Evolutionary conservation across 2,113 vertebrate species (phyloP), one percentile per base, ranked within the genome.

Genomic region (Gambusia affinis): DNA sequence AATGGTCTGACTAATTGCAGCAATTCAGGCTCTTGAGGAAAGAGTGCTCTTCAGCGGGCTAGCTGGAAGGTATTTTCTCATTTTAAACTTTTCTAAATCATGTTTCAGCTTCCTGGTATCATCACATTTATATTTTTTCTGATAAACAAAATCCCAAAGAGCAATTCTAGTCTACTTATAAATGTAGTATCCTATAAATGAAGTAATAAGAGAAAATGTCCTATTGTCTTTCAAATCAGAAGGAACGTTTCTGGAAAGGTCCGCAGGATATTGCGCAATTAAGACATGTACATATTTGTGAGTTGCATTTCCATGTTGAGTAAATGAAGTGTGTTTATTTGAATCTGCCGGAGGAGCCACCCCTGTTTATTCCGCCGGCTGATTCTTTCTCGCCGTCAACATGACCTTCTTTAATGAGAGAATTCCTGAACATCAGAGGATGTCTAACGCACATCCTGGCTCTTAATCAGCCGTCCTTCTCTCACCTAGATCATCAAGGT

Each of bases 381-480:
- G 80, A 92, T 88, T 92, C 86, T 82, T 65, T 83, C 80, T 80
- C 75, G 78, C 82, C 84, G 72, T 90, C 89, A 86, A 76, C 87
- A 82, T 79, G 86, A 89, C 83, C 80, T 78, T 81, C 88, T 88
- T 92, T 91, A 93, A 93, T 89, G 88, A 93, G 90, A 72, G 73
- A 91, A 90, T 92, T 93, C 91, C 91, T 92, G 89, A 84, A 85
- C 89, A 86, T 91, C 83, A 89, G 80, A 93, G 91, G 88, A 92
- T 92, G 91, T 93, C 86, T 91, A 89, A 89, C 84, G 73, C 86
- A 91, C 84, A 90, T 92, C 92, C 92, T 91, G 85, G 79, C 75
- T 72, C 83, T 89, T 91, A 90, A 92, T 92, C 90, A 89, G 80
- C 24, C n/a, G 27, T 67, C 70, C 54, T 24, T 85, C 72, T 87